Evolutionary conservation across 2,888 invertebrate species (phyloP).

Genomic region (Mesorhabditis spiculigera): DNA sequence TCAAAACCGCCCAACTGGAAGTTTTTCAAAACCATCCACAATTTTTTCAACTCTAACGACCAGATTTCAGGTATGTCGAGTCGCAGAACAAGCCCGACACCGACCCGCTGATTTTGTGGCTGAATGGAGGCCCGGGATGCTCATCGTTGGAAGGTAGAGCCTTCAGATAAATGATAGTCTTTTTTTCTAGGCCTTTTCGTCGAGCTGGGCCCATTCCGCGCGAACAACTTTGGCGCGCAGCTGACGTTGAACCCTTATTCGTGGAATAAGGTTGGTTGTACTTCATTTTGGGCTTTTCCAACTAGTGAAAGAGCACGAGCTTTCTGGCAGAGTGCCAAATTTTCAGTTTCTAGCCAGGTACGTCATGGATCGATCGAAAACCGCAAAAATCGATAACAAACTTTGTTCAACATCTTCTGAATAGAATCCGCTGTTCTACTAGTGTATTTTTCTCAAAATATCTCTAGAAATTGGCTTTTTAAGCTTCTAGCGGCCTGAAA

Average conservation of each 20-base stretch:
- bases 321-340: too few species aligned
- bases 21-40: background rate
- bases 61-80: slow-evolving; percentile 37
- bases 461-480: too few species aligned
- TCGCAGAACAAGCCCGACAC: slow-evolving; percentile 56
- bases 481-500: too few species aligned
- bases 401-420: too few species aligned
- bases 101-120: slow-evolving; percentile 60
- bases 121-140: slow-evolving; percentile 40
- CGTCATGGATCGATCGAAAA: too few species aligned
- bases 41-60: background rate
- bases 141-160: slow-evolving; percentile 37
- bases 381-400: too few species aligned
- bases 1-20: too few species aligned
- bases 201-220: slow-evolving; percentile 40
- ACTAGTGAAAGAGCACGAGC: too few species aligned
- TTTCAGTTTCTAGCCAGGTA: too few species aligned
- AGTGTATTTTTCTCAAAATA: too few species aligned
- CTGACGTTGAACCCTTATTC: background rate
- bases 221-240: background rate
- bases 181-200: slow-evolving; percentile 33
- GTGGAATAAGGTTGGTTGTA: background rate
- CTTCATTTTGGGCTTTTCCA: too few species aligned
- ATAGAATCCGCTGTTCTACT: too few species aligned
- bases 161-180: background rate